Conservation (phyloP, 2,888 invertebrate species). For the Caenorhabditis sulstoni region DNA sequence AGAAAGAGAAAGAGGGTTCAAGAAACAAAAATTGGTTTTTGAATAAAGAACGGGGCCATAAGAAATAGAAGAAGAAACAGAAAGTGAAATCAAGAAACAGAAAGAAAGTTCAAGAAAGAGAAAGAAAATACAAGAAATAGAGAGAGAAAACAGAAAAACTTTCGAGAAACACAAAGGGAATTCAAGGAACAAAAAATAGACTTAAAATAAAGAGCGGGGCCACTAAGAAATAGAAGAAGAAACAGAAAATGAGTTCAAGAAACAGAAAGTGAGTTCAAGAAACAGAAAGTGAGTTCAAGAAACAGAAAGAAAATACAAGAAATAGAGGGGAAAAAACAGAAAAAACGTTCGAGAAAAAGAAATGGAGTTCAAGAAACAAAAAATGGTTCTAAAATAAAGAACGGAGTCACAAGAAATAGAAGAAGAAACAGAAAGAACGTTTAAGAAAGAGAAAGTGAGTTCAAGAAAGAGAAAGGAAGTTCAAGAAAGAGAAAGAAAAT, state of each 20-base stretch:
- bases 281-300: slow-evolving; percentile 24
- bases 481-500: neutral
- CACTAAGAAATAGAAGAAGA: neutral
- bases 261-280: too few species aligned
- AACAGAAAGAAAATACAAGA: slow-evolving; percentile 37
- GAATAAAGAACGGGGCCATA: too few species aligned
- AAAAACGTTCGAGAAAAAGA: slow-evolving; percentile 27
- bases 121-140: neutral
- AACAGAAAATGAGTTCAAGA: too few species aligned
- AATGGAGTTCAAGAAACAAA: slow-evolving; percentile 30
- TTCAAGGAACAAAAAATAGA: slow-evolving; percentile 25
- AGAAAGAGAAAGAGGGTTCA: slow-evolving; percentile 40
- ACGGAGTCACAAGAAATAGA: too few species aligned
- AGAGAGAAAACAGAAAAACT: too few species aligned
- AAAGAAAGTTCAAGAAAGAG: slow-evolving; percentile 4
- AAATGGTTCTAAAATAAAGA: too few species aligned
- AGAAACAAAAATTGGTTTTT: neutral
- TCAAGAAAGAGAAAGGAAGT: neutral
- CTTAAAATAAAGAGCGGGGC: slow-evolving; percentile 4
- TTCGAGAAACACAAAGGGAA: neutral
- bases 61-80: slow-evolving; percentile 15
- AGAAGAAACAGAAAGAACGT: slow-evolving; percentile 40
- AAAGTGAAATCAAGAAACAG: slow-evolving; percentile 29
- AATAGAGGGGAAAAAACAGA: too few species aligned
- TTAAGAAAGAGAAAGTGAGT: slow-evolving; percentile 12